Evolutionary conservation across 1,140 invertebrate species (phyloP).

Genomic region (Chymomyza costata): DNA sequence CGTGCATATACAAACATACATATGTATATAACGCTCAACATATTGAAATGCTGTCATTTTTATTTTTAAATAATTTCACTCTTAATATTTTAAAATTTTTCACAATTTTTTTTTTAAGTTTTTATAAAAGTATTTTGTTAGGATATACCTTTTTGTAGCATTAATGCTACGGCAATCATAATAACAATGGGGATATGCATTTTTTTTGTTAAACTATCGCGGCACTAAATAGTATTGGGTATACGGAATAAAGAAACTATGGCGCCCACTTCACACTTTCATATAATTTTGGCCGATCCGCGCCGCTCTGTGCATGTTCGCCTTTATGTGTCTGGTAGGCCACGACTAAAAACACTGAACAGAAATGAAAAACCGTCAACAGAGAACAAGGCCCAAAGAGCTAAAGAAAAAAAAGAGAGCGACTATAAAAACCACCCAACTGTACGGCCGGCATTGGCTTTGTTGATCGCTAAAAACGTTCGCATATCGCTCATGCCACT

Average conservation of each 20-base stretch:
- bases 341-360: constrained; percentile 43
- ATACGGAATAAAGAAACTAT: constrained; percentile 19
- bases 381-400: constrained; percentile 22
- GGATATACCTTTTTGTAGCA: constrained; percentile 27
- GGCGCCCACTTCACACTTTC: constrained; percentile 40
- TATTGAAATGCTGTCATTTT: constrained; percentile 60
- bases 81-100: constrained; percentile 16
- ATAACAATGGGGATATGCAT: constrained; percentile 38
- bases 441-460: constrained; percentile 55
- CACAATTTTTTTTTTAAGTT: neutral
- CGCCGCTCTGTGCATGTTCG: constrained; percentile 49
- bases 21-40: constrained; percentile 34
- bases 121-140: neutral
- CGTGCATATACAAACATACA: constrained; percentile 7
- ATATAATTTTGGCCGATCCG: constrained; percentile 25
- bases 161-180: constrained; percentile 27
- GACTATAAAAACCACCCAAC: constrained; percentile 28
- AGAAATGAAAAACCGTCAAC: constrained; percentile 29
- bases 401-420: constrained; percentile 19
- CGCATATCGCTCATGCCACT: constrained; percentile 47
- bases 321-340: constrained; percentile 42
- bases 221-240: constrained; percentile 28
- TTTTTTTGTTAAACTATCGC: constrained; percentile 32
- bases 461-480: constrained; percentile 30
- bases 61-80: constrained; percentile 58